Percentiles rank a stretch among this genome's conserved stretches.
Conservation (phyloP, 2,113 vertebrate species). For the Ondatra zibethicus region DNA sequence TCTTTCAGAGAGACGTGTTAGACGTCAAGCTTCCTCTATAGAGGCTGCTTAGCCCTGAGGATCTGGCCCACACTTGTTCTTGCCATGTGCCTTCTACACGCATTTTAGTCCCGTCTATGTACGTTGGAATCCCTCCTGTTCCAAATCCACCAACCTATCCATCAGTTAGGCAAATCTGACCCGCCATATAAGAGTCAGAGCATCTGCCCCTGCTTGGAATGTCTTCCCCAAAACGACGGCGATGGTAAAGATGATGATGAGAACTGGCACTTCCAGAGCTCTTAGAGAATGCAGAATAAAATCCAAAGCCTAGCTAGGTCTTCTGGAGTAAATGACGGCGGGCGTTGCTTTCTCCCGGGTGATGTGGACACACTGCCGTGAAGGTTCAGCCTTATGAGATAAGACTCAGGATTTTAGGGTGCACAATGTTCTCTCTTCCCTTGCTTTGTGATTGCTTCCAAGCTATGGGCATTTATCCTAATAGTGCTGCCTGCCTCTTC, state of each 20-base stretch:
- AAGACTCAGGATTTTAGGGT: fast-evolving
- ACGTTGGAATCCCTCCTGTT: not conserved
- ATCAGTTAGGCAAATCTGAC: not conserved
- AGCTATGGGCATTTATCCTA: not conserved
- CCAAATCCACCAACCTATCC: not conserved
- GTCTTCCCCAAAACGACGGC: not conserved
- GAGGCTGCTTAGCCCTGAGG: fast-evolving
- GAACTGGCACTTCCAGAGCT: not conserved
- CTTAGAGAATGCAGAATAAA: not conserved
- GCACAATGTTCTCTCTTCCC: not conserved
- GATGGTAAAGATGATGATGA: not conserved
- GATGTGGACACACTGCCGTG: not conserved
- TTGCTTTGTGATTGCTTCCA: not conserved
- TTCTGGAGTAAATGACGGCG: not conserved
- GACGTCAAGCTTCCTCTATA: fast-evolving
- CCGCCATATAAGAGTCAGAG: not conserved
- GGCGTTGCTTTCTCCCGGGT: not conserved
- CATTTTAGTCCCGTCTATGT: not conserved
- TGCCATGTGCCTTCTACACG: fast-evolving
- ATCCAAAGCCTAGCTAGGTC: not conserved
- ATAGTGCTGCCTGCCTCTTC: constrained; percentile 55
- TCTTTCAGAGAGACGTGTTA: not conserved
- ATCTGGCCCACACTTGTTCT: not conserved
- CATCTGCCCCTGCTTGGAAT: not conserved
- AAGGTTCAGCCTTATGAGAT: not conserved